Evolutionary conservation across 2,888 invertebrate genomes (phyloP).

Genomic region (Eueremaeus valkanovi): DNA sequence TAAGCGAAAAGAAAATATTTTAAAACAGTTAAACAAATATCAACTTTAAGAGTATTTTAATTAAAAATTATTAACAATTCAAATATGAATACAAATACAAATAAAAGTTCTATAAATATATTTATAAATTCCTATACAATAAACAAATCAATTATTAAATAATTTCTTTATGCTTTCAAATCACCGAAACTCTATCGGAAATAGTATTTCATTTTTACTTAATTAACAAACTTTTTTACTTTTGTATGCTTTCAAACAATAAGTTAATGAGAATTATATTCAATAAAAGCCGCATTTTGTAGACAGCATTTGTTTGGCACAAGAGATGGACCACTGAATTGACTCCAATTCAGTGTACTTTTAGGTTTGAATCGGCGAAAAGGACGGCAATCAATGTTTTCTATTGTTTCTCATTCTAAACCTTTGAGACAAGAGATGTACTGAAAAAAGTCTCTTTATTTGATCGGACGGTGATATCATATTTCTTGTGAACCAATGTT

Average conservation of each 20-base stretch:
- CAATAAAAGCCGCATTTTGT: background rate
- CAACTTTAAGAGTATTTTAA: background rate
- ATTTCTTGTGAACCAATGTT: slow-evolving; percentile 8
- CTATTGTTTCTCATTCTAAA: background rate
- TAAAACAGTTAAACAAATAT: slow-evolving; percentile 6
- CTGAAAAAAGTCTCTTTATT: slow-evolving; percentile 12
- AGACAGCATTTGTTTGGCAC: background rate
- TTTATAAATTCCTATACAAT: slow-evolving; percentile 21
- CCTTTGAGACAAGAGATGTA: background rate
- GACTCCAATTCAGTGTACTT: background rate
- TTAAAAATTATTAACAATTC: slow-evolving; percentile 21
- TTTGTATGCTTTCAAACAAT: slow-evolving; percentile 8
- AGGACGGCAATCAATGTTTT: slow-evolving; percentile 25
- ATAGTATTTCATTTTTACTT: background rate
- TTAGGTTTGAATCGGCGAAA: background rate
- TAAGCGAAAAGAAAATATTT: too few species aligned
- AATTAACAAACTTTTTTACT: slow-evolving; percentile 11
- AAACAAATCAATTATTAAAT: slow-evolving; percentile 14
- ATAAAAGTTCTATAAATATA: slow-evolving; percentile 5
- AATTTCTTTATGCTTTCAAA: background rate
- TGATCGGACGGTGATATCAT: slow-evolving; percentile 25
- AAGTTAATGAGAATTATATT: slow-evolving; percentile 23
- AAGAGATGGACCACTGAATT: slow-evolving; percentile 9
- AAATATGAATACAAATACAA: slow-evolving; percentile 32
- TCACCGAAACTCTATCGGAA: background rate